Evolutionary conservation across 2,888 invertebrate genomes (phyloP).

Genomic region (Clitarchus hookeri): DNA sequence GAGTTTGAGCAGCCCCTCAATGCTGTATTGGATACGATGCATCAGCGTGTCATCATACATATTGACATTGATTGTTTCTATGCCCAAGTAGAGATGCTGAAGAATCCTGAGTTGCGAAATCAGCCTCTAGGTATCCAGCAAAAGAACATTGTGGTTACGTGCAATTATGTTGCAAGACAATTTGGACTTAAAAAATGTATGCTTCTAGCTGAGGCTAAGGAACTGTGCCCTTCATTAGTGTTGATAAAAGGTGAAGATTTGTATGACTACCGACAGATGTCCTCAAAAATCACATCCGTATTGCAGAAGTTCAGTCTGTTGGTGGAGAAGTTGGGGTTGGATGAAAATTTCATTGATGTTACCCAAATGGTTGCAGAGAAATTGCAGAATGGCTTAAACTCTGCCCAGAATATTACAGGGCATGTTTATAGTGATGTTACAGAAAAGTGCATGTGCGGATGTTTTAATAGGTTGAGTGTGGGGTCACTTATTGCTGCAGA

Average conservation of each 20-base stretch:
- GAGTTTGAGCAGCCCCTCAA: constrained; percentile 30
- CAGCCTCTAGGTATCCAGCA: constrained; percentile 82
- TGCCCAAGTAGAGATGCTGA: constrained; percentile 82
- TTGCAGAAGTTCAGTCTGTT: constrained; percentile 72
- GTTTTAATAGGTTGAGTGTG: constrained; percentile 49
- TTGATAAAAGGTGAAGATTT: constrained; percentile 84
- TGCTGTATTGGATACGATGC: constrained; percentile 49
- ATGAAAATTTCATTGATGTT: constrained; percentile 85
- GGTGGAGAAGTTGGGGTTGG: constrained; percentile 82
- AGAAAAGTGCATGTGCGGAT: constrained; percentile 48
- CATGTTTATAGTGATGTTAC: constrained; percentile 34
- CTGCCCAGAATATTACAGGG: constrained; percentile 43
- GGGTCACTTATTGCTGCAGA: constrained; percentile 77
- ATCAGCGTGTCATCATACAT: constrained; percentile 74
- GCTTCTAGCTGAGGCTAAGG: constrained; percentile 73
- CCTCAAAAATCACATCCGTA: constrained; percentile 73
- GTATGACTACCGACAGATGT: constrained; percentile 76
- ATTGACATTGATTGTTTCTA: constrained; percentile 85
- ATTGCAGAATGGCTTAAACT: constrained; percentile 29
- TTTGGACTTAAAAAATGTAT: constrained; percentile 79
- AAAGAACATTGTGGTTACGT: constrained; percentile 82
- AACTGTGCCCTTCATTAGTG: constrained; percentile 73
- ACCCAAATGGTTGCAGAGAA: constrained; percentile 61
- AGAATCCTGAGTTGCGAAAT: constrained; percentile 67
- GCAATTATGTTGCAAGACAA: constrained; percentile 79